Conservation (phyloP, 1,140 invertebrate genomes). For the Drosophila repleta region DNA sequence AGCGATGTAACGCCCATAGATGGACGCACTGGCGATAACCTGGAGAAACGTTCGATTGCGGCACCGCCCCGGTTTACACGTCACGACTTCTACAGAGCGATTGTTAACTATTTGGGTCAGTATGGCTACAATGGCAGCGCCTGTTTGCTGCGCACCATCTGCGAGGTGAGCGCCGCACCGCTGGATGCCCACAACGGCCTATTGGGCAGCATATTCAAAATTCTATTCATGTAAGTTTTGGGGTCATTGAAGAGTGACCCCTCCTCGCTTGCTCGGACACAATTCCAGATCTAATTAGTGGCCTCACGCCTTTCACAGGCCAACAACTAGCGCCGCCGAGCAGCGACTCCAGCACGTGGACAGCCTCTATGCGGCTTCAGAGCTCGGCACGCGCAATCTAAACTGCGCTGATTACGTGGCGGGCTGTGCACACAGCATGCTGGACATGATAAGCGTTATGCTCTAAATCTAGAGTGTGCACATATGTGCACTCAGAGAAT, state of each 20-base stretch:
- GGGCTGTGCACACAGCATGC: constrained; percentile 56
- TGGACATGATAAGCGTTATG: constrained; percentile 71
- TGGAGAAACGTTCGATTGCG: constrained; percentile 36
- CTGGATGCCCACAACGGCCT: constrained; percentile 84
- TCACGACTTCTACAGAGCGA: constrained; percentile 67
- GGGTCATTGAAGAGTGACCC: constrained; percentile 1
- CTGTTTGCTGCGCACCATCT: constrained; percentile 85
- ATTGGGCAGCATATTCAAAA: constrained; percentile 84
- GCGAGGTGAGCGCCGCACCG: constrained; percentile 83
- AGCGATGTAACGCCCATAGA: constrained; percentile 70
- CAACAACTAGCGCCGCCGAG: constrained; percentile 63
- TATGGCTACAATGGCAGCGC: constrained; percentile 85
- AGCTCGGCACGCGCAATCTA: constrained; percentile 55
- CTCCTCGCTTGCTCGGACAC: neutral
- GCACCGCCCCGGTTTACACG: constrained; percentile 48
- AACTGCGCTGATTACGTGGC: constrained; percentile 67
- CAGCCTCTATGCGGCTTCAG: constrained; percentile 56
- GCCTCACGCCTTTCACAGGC: constrained; percentile 45
- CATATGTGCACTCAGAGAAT: constrained; percentile 11
- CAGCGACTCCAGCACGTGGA: constrained; percentile 57
- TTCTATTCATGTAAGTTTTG: constrained; percentile 84
- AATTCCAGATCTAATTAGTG: constrained; percentile 52
- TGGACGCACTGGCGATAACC: constrained; percentile 44
- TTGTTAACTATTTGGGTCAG: constrained; percentile 68
- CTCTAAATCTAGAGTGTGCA: constrained; percentile 33